Evolutionary conservation across 1,140 invertebrate species (phyloP).

Genomic region (Holcopasites calliopsidis): DNA sequence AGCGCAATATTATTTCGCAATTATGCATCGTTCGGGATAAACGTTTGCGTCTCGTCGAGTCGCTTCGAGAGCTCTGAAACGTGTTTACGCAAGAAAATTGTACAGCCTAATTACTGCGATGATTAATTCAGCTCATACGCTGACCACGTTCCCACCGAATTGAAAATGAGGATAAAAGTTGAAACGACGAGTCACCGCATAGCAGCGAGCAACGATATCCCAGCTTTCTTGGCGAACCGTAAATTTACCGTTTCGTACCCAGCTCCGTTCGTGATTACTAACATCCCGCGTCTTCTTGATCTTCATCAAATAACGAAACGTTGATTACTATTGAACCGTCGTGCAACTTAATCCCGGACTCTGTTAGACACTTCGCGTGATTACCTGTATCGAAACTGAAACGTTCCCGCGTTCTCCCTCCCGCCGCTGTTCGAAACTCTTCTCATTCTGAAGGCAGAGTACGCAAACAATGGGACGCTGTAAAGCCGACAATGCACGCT

Average conservation of each 20-base stretch:
- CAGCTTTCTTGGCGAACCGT: background rate
- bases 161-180: background rate
- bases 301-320: conserved; percentile 1
- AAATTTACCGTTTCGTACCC: no score
- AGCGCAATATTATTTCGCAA: background rate
- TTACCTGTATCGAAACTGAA: conserved; percentile 11
- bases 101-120: background rate
- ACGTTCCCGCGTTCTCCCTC: background rate
- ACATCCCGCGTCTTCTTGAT: background rate
- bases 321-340: no score
- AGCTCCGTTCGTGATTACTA: no score
- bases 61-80: background rate
- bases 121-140: background rate
- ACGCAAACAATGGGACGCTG: conserved; percentile 12
- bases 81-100: background rate
- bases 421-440: background rate
- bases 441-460: background rate
- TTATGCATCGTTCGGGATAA: background rate
- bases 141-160: background rate
- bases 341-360: no score
- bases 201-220: background rate
- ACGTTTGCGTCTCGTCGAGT: background rate
- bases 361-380: background rate
- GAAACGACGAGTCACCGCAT: background rate
- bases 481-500: background rate